Base-by-base conservation (phyloP, 2,797 vertebrate species). In the Molossus molossus region DNA sequence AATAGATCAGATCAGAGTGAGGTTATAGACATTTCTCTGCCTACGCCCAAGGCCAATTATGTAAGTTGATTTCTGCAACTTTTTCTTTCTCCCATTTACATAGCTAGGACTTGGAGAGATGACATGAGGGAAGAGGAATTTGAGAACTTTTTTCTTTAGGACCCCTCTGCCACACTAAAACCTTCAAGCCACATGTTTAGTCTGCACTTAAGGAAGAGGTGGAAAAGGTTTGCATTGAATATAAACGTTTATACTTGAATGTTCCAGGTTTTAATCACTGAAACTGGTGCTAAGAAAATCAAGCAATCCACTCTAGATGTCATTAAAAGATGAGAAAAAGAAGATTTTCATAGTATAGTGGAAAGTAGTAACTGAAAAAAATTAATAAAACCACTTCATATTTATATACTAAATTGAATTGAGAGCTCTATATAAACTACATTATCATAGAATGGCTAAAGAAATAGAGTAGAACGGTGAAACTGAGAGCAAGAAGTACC, bases 251-350 rank as follows among this genome's bases (percentile, higher is more conserved):
- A 40, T 72, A 76, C 11, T 82, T 87, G 25, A 67, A 67, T 14
- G 9, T 90, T 89, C 18, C 14, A 80, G 90, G 5, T 95, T 73
- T 80, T 86, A 80, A 10, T 85, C 53, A 60, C 50, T 79, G 57
- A 58, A 60, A 95, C n/a, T 50, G n/a, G 25, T 81, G 62, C 29
- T 77, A 50, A 88, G 21, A 88, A 69, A 45, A 77, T 88, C 27
- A 84, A 84, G 37, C 55, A 83, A 77, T 53, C 12, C 20, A 37
- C 33, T 37, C 33, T 21, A 8, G 70, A 55, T 77, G 6, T 88
- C 62, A 21, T 75, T 75, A 83, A 70, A 55, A 76, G 62, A 60
- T 55, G 60, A 58, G 57, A 73, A 91, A 91, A 65, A n/a, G 58
- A 87, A 79, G 57, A 64, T 64, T 79, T 86, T 69, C 27, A 53